A percentile compares a stretch with the other conserved stretches of the same genome.
These are phyloP conservation scores for Hylaeus anthracinus DNA, from an alignment of 1,140 invertebrate genomes.

Conservation along the genomic window DNA sequence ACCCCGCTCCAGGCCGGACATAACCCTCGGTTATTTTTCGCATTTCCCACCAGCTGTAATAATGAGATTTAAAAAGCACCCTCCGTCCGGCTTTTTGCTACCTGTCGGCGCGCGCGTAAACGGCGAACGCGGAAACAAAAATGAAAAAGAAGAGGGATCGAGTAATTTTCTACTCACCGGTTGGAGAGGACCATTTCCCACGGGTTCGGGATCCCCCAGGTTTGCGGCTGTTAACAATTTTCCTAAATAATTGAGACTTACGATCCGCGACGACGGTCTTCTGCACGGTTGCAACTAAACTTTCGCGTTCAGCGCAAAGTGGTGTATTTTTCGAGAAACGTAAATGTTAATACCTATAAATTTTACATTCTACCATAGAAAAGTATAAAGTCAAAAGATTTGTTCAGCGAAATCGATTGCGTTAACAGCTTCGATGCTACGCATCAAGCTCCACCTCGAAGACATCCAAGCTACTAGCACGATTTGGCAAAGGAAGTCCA, in stretches of 20 bases:
- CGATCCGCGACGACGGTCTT: constrained; percentile 33
- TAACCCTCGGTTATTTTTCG: constrained; percentile 65
- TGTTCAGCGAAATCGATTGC: too few relatives aligned
- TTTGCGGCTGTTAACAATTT: constrained; percentile 66
- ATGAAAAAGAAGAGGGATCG: constrained; percentile 35
- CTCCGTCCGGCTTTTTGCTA: constrained; percentile 26
- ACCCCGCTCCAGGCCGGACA: constrained; percentile 9
- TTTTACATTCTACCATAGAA: too few relatives aligned
- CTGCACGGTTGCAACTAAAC: not conserved
- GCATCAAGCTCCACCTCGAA: too few relatives aligned
- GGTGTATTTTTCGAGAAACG: not conserved
- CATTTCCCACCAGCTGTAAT: constrained; percentile 64
- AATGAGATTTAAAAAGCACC: constrained; percentile 71
- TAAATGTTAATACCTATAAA: too few relatives aligned
- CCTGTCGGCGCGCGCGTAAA: constrained; percentile 39
- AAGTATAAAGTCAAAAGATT: too few relatives aligned
- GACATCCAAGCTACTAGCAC: too few relatives aligned
- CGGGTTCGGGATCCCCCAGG: constrained; percentile 11
- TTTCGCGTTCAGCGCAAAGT: not conserved
- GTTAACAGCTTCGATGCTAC: too few relatives aligned
- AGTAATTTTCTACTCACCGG: constrained; percentile 65
- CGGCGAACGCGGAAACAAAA: constrained; percentile 15
- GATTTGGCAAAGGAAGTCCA: constrained; percentile 6
- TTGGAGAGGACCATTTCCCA: constrained; percentile 61
- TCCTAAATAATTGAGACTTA: constrained; percentile 69